Conservation (phyloP, 2,113 vertebrate species). For the Aptenodytes forsteri region DNA sequence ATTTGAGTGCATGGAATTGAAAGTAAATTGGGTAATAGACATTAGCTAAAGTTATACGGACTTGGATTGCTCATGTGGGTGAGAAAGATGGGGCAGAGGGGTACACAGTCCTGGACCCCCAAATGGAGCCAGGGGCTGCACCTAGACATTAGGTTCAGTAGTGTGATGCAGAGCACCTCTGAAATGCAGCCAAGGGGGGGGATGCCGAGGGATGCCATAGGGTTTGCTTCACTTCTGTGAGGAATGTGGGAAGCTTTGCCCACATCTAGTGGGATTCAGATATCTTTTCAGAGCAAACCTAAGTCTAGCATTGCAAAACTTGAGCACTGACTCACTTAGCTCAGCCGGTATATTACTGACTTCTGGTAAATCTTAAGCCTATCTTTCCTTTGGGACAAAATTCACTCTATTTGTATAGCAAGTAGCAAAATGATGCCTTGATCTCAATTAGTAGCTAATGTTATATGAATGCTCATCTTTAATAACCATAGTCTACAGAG, state of each 20-base stretch:
- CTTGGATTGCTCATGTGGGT: background rate
- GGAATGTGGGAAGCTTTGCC: background rate
- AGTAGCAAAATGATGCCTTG: slow-evolving; percentile 14
- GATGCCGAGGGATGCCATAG: rapidly evolving
- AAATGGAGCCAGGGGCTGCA: background rate
- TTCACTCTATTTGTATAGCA: background rate
- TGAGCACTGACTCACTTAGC: background rate
- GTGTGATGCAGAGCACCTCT: background rate
- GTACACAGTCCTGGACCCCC: background rate
- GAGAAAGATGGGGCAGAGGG: background rate
- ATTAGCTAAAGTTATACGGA: background rate
- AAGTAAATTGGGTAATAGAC: background rate
- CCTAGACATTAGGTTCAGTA: background rate
- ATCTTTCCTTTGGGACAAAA: background rate
- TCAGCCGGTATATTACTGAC: background rate
- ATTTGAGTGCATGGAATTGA: background rate
- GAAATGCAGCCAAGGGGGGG: background rate
- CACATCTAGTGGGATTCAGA: background rate
- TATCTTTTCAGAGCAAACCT: background rate
- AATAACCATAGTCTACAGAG: background rate
- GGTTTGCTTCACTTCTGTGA: background rate
- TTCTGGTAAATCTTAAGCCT: background rate
- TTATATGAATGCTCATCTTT: background rate
- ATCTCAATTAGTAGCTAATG: slow-evolving; percentile 9
- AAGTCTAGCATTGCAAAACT: background rate